Evolutionary conservation across 2,888 invertebrate genomes (phyloP).

Genomic region (Capitulum mitella): DNA sequence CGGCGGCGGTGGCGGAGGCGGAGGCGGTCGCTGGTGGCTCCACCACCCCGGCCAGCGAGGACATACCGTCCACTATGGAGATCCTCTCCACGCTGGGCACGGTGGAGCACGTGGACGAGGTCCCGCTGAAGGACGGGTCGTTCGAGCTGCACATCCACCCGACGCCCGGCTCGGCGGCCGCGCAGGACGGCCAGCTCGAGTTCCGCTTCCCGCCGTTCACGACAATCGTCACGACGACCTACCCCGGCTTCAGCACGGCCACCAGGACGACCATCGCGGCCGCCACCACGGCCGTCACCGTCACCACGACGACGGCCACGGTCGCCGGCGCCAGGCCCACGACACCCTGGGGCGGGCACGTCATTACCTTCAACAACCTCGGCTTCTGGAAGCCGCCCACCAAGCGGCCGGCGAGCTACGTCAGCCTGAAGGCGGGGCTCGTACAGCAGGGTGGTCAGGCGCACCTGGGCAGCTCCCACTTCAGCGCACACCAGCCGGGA

Average conservation of each 20-base stretch:
- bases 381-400: slow-evolving; percentile 8
- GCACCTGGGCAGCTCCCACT: not conserved
- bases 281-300: not conserved
- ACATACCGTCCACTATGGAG: not conserved
- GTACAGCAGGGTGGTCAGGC: not conserved
- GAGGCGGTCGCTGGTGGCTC: not conserved
- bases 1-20: not conserved
- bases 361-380: not conserved
- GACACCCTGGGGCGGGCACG: not conserved
- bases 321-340: not conserved
- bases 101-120: not conserved
- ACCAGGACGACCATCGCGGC: not conserved
- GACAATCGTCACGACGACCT: not conserved
- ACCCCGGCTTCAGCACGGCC: not conserved
- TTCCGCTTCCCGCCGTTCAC: not conserved
- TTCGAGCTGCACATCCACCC: slow-evolving; percentile 2
- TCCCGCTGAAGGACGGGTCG: not conserved
- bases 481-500: not conserved
- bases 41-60: not conserved
- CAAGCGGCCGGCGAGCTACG: not conserved
- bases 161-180: not conserved
- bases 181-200: not conserved
- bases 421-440: not conserved
- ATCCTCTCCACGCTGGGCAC: not conserved
- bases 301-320: not conserved